Evolutionary conservation across 2,888 invertebrate genomes (phyloP).

Genomic region (Galerucella nymphaeae): DNA sequence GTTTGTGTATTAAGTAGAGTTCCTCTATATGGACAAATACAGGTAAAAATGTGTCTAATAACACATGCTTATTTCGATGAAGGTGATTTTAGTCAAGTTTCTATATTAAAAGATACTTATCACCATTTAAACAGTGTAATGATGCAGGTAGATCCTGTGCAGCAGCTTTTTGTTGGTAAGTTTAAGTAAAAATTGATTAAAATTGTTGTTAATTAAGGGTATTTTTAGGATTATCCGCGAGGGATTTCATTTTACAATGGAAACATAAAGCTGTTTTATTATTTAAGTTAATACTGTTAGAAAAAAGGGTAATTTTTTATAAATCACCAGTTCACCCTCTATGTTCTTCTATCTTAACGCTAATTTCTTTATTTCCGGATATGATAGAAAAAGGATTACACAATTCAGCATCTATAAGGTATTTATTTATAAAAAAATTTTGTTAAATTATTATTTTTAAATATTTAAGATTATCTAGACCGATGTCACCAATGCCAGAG

Average conservation of each 20-base stretch:
- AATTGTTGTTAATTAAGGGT: neutral
- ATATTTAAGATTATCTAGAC: slow-evolving; percentile 71
- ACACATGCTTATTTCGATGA: slow-evolving; percentile 98
- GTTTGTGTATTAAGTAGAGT: slow-evolving; percentile 93
- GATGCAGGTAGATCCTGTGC: slow-evolving; percentile 69
- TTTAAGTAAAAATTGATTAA: slow-evolving; percentile 22
- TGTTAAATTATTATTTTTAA: neutral
- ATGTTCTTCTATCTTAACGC: slow-evolving; percentile 86
- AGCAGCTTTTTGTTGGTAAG: slow-evolving; percentile 78
- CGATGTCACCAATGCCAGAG: slow-evolving; percentile 79
- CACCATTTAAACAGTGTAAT: slow-evolving; percentile 91
- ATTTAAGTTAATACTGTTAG: slow-evolving; percentile 91
- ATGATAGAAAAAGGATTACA: slow-evolving; percentile 87
- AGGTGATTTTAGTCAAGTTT: slow-evolving; percentile 90
- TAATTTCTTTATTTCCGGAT: slow-evolving; percentile 90
- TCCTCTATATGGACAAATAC: slow-evolving; percentile 94
- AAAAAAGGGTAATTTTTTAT: slow-evolving; percentile 90
- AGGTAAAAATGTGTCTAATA: slow-evolving; percentile 94
- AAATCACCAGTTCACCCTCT: slow-evolving; percentile 92
- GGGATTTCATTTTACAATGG: slow-evolving; percentile 85
- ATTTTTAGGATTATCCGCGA: slow-evolving; percentile 81
- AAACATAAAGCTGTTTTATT: slow-evolving; percentile 91
- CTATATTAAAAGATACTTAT: slow-evolving; percentile 90
- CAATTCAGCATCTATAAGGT: slow-evolving; percentile 85
- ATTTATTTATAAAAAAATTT: slow-evolving; percentile 53